Conservation (phyloP, 2,888 invertebrate species). For the Oligia latruncula region DNA sequence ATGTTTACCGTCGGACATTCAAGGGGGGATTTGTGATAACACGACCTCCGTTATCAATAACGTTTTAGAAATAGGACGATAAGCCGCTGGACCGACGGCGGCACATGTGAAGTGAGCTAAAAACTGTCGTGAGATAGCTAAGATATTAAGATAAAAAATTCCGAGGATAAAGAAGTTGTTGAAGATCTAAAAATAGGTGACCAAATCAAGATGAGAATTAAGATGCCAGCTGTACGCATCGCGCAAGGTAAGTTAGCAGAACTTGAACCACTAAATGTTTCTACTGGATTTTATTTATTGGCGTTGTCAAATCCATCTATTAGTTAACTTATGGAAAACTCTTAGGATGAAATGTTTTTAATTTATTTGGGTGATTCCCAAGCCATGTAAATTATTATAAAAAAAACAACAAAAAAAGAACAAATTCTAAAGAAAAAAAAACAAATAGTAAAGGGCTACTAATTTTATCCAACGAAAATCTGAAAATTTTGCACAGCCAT, state of each 20-base stretch:
- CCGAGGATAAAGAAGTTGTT: constrained; percentile 83
- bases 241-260: constrained; percentile 95
- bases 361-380: background rate
- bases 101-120: constrained; percentile 87
- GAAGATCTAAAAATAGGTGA: constrained; percentile 90
- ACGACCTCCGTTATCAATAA: constrained; percentile 83
- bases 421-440: background rate
- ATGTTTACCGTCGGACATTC: constrained; percentile 85
- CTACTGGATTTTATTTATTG: constrained; percentile 15
- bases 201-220: constrained; percentile 97
- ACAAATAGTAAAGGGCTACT: background rate
- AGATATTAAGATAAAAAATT: constrained; percentile 85
- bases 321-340: background rate
- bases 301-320: background rate
- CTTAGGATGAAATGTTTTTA: background rate
- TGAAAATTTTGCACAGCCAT: background rate
- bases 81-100: constrained; percentile 88
- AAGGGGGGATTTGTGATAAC: constrained; percentile 80
- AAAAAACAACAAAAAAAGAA: background rate
- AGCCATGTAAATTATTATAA: background rate
- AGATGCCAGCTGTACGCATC: constrained; percentile 99
- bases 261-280: constrained; percentile 16
- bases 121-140: constrained; percentile 81
- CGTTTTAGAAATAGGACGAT: constrained; percentile 83
- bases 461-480: background rate